A percentile compares a stretch with the other conserved stretches of the same genome.
These are phyloP conservation scores for Apistogramma diplotaenia DNA, from an alignment of 2,113 vertebrate species.

Conservation along the genomic window DNA sequence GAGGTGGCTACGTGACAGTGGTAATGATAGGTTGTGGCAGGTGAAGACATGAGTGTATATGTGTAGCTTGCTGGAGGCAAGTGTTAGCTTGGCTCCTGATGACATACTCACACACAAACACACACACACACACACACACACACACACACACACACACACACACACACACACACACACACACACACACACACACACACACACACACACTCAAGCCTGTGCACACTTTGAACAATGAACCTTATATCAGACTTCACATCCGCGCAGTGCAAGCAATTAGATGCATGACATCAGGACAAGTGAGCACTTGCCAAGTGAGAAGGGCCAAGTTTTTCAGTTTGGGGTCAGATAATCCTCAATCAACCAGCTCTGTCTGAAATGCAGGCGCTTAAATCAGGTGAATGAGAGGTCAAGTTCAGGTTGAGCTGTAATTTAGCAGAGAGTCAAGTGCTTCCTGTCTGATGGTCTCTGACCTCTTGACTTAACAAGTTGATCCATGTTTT, in stretches of 20 bases:
- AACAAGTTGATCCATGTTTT: not conserved
- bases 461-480: slow-evolving; percentile 15
- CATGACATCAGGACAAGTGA: slow-evolving; percentile 58
- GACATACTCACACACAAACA: slow-evolving; percentile 23
- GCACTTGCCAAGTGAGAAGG: slow-evolving; percentile 51
- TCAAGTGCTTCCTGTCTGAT: slow-evolving; percentile 31
- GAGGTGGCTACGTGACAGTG: slow-evolving; percentile 71
- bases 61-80: slow-evolving; percentile 67
- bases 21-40: slow-evolving; percentile 80
- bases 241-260: slow-evolving; percentile 64
- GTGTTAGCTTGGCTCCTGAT: slow-evolving; percentile 58
- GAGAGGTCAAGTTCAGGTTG: slow-evolving; percentile 64
- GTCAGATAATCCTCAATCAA: slow-evolving; percentile 44
- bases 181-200: not conserved
- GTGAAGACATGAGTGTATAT: slow-evolving; percentile 75
- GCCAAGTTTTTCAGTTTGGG: slow-evolving; percentile 33
- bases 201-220: slow-evolving; percentile 8
- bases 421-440: slow-evolving; percentile 5
- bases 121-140: too few species aligned
- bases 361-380: not conserved
- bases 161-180: too few species aligned
- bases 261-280: slow-evolving; percentile 55
- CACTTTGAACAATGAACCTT: slow-evolving; percentile 59
- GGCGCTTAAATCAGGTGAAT: slow-evolving; percentile 34
- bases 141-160: too few species aligned